phyloP scores from a whole-genome alignment of 1,140 invertebrate species.

The Diabrotica undecimpunctata region DNA sequence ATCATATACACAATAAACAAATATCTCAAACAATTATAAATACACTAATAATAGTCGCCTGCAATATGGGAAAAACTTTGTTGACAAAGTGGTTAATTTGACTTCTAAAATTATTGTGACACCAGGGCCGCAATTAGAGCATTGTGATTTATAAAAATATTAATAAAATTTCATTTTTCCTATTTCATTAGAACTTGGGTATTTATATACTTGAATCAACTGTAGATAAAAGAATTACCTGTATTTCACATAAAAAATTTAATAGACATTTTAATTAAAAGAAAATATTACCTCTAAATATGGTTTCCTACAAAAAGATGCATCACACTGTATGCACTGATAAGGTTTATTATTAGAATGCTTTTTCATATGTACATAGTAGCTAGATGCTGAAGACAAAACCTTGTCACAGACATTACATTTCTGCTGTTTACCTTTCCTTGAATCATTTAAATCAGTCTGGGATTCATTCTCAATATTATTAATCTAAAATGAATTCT shows the following conservation, averaged over 20 bases:
- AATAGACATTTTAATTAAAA: neutral
- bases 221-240: too few species aligned
- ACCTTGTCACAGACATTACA: constrained; percentile 75
- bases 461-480: neutral
- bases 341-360: constrained; percentile 76
- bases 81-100: too few species aligned
- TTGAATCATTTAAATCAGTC: neutral
- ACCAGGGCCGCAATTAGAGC: too few species aligned
- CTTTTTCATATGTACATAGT: constrained; percentile 77
- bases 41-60: too few species aligned
- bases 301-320: constrained; percentile 62
- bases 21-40: too few species aligned
- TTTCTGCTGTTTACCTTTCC: constrained; percentile 57
- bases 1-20: too few species aligned
- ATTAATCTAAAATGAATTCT: neutral
- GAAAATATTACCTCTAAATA: constrained; percentile 54
- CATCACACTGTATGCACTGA: constrained; percentile 68
- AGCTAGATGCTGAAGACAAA: constrained; percentile 68
- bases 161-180: too few species aligned
- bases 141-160: too few species aligned
- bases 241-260: neutral
- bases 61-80: too few species aligned
- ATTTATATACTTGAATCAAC: too few species aligned
- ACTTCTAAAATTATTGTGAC: too few species aligned
- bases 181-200: neutral